These are phyloP conservation scores for Capreolus pygargus DNA, from an alignment of 2,113 vertebrate species.

Conservation along the genomic window DNA sequence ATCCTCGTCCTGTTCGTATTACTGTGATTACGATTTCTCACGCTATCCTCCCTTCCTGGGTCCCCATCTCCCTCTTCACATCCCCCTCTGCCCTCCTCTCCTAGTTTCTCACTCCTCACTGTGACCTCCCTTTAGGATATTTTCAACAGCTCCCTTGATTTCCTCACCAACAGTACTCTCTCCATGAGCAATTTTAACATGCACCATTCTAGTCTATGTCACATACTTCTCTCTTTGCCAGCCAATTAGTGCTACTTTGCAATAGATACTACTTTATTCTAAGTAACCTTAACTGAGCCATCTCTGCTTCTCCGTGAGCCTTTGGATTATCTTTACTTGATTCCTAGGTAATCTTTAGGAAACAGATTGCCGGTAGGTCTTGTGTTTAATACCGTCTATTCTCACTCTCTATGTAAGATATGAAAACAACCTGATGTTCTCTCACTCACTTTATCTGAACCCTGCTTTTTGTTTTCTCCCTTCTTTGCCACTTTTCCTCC, in stretches of 20 bases:
- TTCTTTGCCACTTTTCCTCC: neutral
- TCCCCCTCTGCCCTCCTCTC: neutral
- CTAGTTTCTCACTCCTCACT: neutral
- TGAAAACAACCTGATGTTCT: neutral
- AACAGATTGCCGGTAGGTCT: neutral
- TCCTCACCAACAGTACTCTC: neutral
- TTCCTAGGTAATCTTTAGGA: slow-evolving; percentile 21
- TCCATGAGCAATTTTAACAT: neutral
- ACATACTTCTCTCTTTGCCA: neutral
- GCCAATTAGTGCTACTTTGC: neutral
- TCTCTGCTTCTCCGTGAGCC: neutral
- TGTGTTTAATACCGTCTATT: neutral
- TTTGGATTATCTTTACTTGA: slow-evolving; percentile 30
- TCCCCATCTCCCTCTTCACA: neutral
- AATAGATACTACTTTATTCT: neutral
- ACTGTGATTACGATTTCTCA: neutral
- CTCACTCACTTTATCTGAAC: neutral
- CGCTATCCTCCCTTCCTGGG: neutral
- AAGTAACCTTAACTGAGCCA: neutral
- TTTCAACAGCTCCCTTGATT: neutral
- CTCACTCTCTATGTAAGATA: neutral
- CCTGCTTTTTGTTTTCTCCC: neutral
- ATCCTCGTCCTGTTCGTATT: neutral
- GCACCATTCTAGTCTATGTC: neutral
- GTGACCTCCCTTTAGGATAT: neutral